Conservation (phyloP, 2,113 vertebrate genomes). For the Syngnathus typhle region DNA sequence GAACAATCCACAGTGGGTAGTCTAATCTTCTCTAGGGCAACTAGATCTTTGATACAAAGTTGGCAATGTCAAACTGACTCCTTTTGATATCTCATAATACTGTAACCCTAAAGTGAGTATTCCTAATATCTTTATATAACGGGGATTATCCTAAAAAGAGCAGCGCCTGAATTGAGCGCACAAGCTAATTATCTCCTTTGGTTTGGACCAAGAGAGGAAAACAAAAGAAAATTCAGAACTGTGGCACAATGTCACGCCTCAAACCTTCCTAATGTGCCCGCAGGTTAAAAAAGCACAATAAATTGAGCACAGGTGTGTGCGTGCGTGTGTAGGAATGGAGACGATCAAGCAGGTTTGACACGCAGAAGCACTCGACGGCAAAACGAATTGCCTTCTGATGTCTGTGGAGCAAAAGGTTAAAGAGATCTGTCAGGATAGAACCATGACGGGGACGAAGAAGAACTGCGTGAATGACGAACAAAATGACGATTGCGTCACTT, state of each 20-base stretch:
- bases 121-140: slow-evolving; percentile 18
- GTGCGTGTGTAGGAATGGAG: slow-evolving; percentile 26
- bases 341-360: slow-evolving; percentile 44
- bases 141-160: neutral
- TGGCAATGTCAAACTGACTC: slow-evolving; percentile 27
- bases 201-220: no score
- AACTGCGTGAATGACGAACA: slow-evolving; percentile 35
- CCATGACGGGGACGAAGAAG: slow-evolving; percentile 32
- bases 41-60: slow-evolving; percentile 18
- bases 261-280: slow-evolving; percentile 39
- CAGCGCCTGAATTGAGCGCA: neutral
- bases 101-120: slow-evolving; percentile 21
- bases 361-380: slow-evolving; percentile 21
- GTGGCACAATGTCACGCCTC: slow-evolving; percentile 57
- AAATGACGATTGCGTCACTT: slow-evolving; percentile 37
- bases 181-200: no score
- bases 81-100: slow-evolving; percentile 28
- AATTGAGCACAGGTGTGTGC: slow-evolving; percentile 46
- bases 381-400: slow-evolving; percentile 46
- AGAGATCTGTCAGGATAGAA: slow-evolving; percentile 36
- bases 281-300: slow-evolving; percentile 57
- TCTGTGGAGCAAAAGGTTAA: slow-evolving; percentile 44
- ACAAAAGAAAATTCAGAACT: neutral
- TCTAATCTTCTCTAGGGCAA: slow-evolving; percentile 29
- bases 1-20: slow-evolving; percentile 18